Evolutionary conservation across 1,140 invertebrate genomes (phyloP), one percentile per base, ranked within the genome.

Genomic region (Pteromalus puparum): DNA sequence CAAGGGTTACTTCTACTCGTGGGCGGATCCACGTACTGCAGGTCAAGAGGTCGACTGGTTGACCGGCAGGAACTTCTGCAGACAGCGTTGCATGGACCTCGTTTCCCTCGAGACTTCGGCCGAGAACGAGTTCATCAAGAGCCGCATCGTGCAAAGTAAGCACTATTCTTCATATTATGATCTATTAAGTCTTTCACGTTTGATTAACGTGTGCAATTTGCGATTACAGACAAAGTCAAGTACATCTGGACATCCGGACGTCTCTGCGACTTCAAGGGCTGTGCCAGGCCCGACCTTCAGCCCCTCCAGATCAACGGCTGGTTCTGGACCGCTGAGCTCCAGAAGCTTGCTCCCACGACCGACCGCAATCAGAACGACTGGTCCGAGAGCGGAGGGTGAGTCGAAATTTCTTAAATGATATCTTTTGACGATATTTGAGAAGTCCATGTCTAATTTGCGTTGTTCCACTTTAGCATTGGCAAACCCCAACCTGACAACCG

Each of bases 171-270:
- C 12, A 28, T n/a, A n/a, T n/a, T n/a, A n/a, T n/a, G n/a, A n/a
- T n/a, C n/a, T n/a, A n/a, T n/a, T n/a, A n/a, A n/a, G n/a, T n/a
- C n/a, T n/a, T 34, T 34, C 6, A 34, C 30, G 6, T 34, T 0
- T n/a, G 6, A 70, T 70, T 70, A 28, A 28, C 67, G 24, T 26
- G 26, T 70, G 10, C n/a, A 48, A 84, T 85, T 87, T 28, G 34
- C 24, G 9, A 48, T 68, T 87, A 0, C 21, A 93, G 93, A 92
- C 21, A 92, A 96, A 92, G 93, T 96, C 0, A 96, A 97, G 93
- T 97, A 97, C 90, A 97, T 97, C 86, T 97, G 97, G 97, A 97
- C 97, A n/a, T 97, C 96, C 28, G 97, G 97, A 82, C 95, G 96
- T 81, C 92, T 97, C 26, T 97, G 97, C 89, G 96, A 97, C 91